A percentile compares a stretch with the other conserved stretches of the same genome.
phyloP scores from a whole-genome alignment of 2,797 vertebrate genomes.

The Acomys russatus region DNA sequence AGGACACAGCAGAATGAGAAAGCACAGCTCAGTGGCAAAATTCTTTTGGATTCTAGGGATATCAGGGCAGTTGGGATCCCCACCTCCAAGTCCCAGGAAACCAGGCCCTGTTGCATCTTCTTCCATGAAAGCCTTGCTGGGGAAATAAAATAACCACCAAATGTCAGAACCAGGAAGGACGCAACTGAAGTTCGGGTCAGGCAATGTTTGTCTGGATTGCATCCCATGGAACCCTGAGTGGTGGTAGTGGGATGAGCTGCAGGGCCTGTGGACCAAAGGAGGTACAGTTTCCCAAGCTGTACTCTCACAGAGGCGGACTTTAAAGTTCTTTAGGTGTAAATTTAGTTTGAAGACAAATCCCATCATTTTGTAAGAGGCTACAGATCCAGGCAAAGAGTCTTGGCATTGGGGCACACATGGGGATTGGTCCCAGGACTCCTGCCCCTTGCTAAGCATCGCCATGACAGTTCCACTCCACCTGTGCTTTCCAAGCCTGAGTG shows the following conservation, averaged over 20 bases:
- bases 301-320: neutral
- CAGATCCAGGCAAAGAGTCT: neutral
- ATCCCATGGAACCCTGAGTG: neutral
- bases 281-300: neutral
- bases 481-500: neutral
- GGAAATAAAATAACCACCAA: slow-evolving; percentile 16
- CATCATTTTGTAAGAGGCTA: neutral
- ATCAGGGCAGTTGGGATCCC: neutral
- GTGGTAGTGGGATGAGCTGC: neutral
- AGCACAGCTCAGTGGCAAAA: neutral
- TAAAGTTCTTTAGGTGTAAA: neutral
- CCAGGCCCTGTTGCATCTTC: neutral
- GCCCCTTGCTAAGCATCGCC: neutral
- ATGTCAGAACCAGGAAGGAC: neutral
- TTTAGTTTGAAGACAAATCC: slow-evolving; percentile 29
- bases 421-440: neutral
- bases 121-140: neutral
- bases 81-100: neutral
- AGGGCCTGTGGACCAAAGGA: neutral
- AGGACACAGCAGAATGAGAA: neutral
- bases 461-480: neutral
- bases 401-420: neutral
- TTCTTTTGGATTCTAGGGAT: neutral
- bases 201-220: neutral
- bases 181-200: neutral